phyloP scores from a whole-genome alignment of 2,888 invertebrate genomes.

The Phragmatobia fuliginosa region DNA sequence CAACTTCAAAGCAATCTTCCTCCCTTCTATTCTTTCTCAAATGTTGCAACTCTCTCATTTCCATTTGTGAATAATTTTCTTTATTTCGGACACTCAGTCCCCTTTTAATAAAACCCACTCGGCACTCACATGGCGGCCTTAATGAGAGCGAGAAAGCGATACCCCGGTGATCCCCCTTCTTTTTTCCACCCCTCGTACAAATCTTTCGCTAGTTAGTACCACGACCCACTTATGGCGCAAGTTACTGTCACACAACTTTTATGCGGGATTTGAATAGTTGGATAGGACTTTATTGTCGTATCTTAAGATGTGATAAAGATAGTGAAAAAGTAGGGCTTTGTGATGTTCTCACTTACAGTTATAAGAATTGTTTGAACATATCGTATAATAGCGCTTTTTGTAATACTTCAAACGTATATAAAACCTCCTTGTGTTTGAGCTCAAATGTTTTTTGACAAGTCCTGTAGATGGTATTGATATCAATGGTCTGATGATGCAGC shows the following conservation, averaged over 20 bases:
- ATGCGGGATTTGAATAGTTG: constrained; percentile 42
- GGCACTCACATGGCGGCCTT: constrained; percentile 37
- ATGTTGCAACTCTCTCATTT: constrained; percentile 45
- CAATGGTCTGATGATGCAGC: background rate
- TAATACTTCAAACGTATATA: no score
- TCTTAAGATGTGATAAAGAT: constrained; percentile 12
- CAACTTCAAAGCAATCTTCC: constrained; percentile 28
- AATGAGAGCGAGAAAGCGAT: constrained; percentile 33
- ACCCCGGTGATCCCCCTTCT: constrained; percentile 9
- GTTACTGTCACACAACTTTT: constrained; percentile 59
- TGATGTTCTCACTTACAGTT: background rate
- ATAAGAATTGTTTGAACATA: no score
- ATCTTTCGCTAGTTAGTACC: constrained; percentile 59
- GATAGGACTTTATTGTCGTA: constrained; percentile 33
- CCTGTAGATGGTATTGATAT: background rate
- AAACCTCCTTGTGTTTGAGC: background rate
- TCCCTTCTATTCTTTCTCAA: constrained; percentile 38
- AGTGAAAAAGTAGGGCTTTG: background rate
- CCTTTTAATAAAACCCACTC: constrained; percentile 43
- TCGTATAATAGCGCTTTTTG: background rate
- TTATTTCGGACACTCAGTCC: constrained; percentile 32
- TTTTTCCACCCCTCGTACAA: constrained; percentile 44
- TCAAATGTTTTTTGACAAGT: background rate
- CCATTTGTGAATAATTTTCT: constrained; percentile 46
- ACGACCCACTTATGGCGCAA: constrained; percentile 52